Conservation (phyloP, 2,113 vertebrate genomes). For the Nycticryphes semicollaris region DNA sequence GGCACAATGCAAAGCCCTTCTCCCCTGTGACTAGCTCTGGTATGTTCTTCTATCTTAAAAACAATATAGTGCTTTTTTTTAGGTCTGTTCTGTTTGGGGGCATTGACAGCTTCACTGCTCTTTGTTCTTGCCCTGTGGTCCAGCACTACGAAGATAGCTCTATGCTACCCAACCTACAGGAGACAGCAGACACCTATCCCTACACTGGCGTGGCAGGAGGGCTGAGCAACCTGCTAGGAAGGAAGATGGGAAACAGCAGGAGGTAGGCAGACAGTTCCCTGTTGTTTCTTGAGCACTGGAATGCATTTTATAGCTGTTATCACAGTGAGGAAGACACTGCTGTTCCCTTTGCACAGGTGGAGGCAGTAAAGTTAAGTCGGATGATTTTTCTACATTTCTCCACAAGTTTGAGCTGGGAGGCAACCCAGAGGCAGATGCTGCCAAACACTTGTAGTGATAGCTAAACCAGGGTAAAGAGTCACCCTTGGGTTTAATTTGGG, state of each 20-base stretch:
- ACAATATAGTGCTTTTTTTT: neutral
- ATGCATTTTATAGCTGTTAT: neutral
- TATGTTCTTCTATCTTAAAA: constrained; percentile 42
- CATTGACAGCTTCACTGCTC: neutral
- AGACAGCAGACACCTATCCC: neutral
- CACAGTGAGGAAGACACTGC: neutral
- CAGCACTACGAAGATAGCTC: neutral
- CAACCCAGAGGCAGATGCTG: neutral
- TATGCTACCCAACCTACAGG: neutral
- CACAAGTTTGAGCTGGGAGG: neutral
- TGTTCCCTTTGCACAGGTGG: neutral
- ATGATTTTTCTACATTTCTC: neutral
- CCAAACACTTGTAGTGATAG: neutral
- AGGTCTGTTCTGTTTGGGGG: neutral
- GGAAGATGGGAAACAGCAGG: neutral
- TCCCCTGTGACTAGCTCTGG: constrained; percentile 34
- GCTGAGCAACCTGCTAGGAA: neutral
- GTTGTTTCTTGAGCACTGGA: neutral
- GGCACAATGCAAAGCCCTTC: constrained; percentile 5
- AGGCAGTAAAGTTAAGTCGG: neutral
- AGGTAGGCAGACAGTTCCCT: neutral
- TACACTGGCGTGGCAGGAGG: neutral
- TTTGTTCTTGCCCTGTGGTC: constrained; percentile 36
- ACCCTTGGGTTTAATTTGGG: neutral
- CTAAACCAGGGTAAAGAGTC: neutral